Base-by-base conservation (phyloP, 1,140 invertebrate genomes). In the Aphaenogaster rudis region DNA sequence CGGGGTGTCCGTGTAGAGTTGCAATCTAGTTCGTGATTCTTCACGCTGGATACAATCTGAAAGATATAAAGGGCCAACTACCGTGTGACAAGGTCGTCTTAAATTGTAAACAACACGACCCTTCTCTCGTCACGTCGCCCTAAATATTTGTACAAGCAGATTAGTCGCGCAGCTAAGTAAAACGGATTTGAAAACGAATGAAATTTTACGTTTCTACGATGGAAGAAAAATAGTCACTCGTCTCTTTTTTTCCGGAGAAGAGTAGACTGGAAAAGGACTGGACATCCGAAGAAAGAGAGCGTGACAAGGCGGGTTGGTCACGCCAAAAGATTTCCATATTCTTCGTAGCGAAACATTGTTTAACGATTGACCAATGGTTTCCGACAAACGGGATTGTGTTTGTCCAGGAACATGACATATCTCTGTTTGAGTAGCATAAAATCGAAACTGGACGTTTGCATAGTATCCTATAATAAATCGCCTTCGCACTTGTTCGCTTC, bases 61-160 rank as follows among this genome's bases (percentile, higher is more conserved):
- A 48, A 86, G 74, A 52, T 77, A 67, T 63, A 79, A 88, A 80
- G 66, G 77, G 33, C 57, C 86, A 93, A 93, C 91, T 91, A 90
- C 88, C 90, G 90, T 93, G 91, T 86, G 88, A 93, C 90, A 85
- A 72, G 69, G 50, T 52, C 74, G 61, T 64, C n/a, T 88, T 88
- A 88, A 91, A 91, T 76, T 86, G 84, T 78, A 88, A 90, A 88
- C 50, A 88, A 66, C 42, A 2, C 21, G 39, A 74, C 64, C 74
- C 28, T 87, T 85, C 36, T 84, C 13, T 82, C 42, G 11, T 66
- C 59, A 63, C 85, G 72, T 48, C 81, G 86, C 36, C 80, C 80
- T 88, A 94, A 93, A 93, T 92, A 93, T 94, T 94, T 93, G 90
- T 90, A 82, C 82, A 81, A 59, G 33, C 67, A 92, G 93, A 94